Base-by-base conservation (phyloP, 2,888 invertebrate genomes). In the Heliconius charithonia region DNA sequence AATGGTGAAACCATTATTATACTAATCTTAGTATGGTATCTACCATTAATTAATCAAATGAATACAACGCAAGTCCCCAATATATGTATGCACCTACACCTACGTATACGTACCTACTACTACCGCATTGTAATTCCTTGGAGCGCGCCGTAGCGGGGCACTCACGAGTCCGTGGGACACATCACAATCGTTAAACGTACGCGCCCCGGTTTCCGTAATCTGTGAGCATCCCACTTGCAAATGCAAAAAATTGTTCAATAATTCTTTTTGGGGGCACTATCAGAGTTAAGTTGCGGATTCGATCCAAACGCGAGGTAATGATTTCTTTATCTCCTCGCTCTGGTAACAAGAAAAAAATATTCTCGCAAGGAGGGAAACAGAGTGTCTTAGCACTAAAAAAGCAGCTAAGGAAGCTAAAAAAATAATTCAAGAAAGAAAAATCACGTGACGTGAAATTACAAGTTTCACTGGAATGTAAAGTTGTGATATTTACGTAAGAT, bases 151-250 rank as follows among this genome's bases (percentile, higher is more conserved):
- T 89, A 90, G 90, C 92, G 91, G 89, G 75, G 87, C 89, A 87
- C 87, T 87, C 87, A 87, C 85, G 88, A 87, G 85, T 82, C 84
- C 85, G 88, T 86, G 86, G 86, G 87, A 87, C 88, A 89, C 89
- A 91, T 91, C 88, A 89, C 89, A 92, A 91, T 90, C 82, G 86
- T 87, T 82, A 2, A 83, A 84, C 78, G 85, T 85, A 87, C 86
- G 86, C 86, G 86, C 84, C 85, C 86, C 83, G 87, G 82, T 85
- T 87, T 83, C 83, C 45, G 71, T 76, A 77, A 77, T 67, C 71
- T 75, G 65, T 45, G 75, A 25, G 77, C 77, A 75, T 70, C 76
- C 76, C 78, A 56, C 81, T 83, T 45, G 69, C 45, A 69, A 69
- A 69, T 45, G 27, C 69, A 27, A 6, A 67, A 67, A 12, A 37